These are phyloP conservation scores for Dendrophyllia cribrosa DNA, from an alignment of 64 coral and sea anemone species.

Conservation along the genomic window DNA sequence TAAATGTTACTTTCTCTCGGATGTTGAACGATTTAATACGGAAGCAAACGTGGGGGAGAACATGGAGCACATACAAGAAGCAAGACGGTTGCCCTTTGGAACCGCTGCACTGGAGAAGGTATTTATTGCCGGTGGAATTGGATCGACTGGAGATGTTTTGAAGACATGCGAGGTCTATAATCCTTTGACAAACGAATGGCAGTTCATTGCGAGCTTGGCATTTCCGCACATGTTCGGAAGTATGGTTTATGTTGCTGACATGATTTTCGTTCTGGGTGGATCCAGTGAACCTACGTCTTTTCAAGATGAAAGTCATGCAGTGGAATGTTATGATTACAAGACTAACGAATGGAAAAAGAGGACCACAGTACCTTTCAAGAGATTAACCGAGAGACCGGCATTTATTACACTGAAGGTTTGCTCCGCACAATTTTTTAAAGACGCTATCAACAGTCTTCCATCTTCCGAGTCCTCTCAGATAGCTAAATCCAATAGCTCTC, in stretches of 20 bases:
- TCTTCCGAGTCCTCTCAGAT: background rate
- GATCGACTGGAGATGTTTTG: conserved; percentile 2
- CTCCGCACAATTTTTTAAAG: background rate
- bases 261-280: conserved; percentile 68
- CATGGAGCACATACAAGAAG: conserved; percentile 34
- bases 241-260: conserved; percentile 16
- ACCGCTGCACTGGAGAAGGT: conserved; percentile 40
- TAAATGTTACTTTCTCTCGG: conserved; percentile 28
- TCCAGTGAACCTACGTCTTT: background rate
- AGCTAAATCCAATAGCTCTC: background rate
- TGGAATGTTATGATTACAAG: background rate
- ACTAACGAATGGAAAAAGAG: background rate
- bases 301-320: background rate
- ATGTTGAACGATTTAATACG: conserved; percentile 60
- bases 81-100: conserved; percentile 47
- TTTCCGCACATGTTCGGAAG: conserved; percentile 61
- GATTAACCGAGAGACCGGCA: background rate
- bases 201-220: too few species aligned
- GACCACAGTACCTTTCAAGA: background rate
- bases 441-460: background rate
- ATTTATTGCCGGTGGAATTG: conserved; percentile 59
- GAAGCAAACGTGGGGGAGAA: conserved; percentile 40
- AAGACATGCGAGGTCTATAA: conserved; percentile 51
- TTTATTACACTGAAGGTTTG: background rate
- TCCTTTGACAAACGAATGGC: too few species aligned